Conservation (phyloP, 2,888 invertebrate species). For the Cephus spinipes region DNA sequence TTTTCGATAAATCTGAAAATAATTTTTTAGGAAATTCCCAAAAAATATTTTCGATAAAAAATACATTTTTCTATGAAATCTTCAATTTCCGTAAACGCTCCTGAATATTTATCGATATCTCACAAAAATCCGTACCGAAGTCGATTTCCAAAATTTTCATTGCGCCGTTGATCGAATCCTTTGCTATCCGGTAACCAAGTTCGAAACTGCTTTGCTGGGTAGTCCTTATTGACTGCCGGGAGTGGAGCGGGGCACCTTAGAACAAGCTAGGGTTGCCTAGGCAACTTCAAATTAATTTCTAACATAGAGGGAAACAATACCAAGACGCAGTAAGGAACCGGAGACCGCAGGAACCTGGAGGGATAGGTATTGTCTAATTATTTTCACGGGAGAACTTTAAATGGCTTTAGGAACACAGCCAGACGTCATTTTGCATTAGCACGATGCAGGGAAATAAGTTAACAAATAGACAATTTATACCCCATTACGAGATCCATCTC, state of each 20-base stretch:
- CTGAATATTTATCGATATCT: background rate
- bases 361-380: constrained; percentile 39
- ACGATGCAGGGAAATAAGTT: background rate
- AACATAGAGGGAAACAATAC: constrained; percentile 51
- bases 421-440: background rate
- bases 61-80: rapidly evolving
- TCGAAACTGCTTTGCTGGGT: constrained; percentile 58
- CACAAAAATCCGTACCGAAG: too few species aligned
- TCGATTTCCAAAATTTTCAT: background rate
- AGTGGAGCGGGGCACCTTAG: constrained; percentile 41
- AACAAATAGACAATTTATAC: background rate
- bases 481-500: background rate
- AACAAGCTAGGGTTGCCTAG: constrained; percentile 50
- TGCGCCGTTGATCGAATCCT: background rate
- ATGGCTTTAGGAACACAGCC: constrained; percentile 16
- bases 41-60: background rate
- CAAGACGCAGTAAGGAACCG: constrained; percentile 25
- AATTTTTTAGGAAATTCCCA: rapidly evolving
- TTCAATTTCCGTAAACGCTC: rapidly evolving
- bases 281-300: constrained; percentile 63
- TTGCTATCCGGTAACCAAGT: constrained; percentile 36
- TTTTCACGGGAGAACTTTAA: constrained; percentile 40
- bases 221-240: constrained; percentile 59
- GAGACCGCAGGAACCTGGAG: constrained; percentile 1
- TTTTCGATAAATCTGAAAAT: background rate